A percentile compares a stretch with the other conserved stretches of the same genome.
Conservation (phyloP, 1,140 invertebrate species). For the Monochamus saltuarius region DNA sequence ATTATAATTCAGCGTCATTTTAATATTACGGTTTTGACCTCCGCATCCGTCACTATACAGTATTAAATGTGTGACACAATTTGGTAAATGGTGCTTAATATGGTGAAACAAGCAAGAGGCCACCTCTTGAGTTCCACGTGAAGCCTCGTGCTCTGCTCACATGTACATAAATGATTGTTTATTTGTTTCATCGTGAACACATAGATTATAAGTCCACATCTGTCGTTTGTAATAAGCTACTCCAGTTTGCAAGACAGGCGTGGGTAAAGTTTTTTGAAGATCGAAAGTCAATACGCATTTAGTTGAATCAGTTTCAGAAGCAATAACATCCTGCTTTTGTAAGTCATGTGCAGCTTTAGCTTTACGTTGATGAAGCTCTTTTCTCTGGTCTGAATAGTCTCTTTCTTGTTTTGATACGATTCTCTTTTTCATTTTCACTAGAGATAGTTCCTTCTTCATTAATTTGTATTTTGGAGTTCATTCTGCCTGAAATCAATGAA, state of each 20-base stretch:
- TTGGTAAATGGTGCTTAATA: background rate
- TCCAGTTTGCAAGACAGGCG: constrained; percentile 18
- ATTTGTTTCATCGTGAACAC: constrained; percentile 18
- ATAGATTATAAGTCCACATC: constrained; percentile 23
- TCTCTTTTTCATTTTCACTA: too few relatives aligned
- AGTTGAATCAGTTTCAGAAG: background rate
- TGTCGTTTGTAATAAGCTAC: constrained; percentile 26
- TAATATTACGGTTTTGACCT: too few relatives aligned
- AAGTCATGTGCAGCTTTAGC: background rate
- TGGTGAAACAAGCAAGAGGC: constrained; percentile 18
- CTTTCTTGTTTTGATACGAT: too few relatives aligned
- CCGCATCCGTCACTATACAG: background rate
- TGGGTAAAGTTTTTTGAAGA: constrained; percentile 23
- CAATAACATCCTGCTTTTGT: background rate
- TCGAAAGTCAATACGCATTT: constrained; percentile 17
- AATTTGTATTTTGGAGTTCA: too few relatives aligned
- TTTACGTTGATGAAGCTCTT: background rate
- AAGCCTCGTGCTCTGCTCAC: constrained; percentile 28
- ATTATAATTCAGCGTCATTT: too few relatives aligned
- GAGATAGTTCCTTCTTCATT: too few relatives aligned
- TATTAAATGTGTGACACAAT: background rate
- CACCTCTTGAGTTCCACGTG: constrained; percentile 23
- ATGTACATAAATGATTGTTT: constrained; percentile 18
- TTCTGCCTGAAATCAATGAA: too few relatives aligned
- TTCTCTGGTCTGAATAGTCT: too few relatives aligned